Evolutionary conservation across 2,797 vertebrate genomes (phyloP).

Genomic region (Mormyrus proboscirostris): DNA sequence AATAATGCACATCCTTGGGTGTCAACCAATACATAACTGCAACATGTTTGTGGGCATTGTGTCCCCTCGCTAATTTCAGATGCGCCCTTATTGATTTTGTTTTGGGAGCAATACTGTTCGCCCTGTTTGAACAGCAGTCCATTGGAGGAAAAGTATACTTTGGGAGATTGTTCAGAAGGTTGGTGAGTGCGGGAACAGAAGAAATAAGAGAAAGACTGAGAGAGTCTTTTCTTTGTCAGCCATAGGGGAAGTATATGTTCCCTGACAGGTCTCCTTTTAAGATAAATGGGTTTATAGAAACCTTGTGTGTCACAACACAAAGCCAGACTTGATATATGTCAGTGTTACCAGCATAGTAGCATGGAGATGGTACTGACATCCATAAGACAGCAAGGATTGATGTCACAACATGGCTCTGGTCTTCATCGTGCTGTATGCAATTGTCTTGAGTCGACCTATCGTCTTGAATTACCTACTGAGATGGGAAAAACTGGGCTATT

Average conservation of each 20-base stretch:
- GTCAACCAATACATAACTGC: not conserved
- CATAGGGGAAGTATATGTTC: slow-evolving; percentile 13
- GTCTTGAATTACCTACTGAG: not conserved
- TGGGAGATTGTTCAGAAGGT: not conserved
- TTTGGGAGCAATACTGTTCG: not conserved
- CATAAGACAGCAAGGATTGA: not conserved
- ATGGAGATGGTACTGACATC: not conserved
- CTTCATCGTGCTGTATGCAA: not conserved
- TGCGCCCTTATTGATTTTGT: not conserved
- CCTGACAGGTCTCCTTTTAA: slow-evolving; percentile 14
- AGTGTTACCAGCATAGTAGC: slow-evolving; percentile 10
- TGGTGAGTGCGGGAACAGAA: not conserved
- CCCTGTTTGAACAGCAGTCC: not conserved
- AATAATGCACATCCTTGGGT: not conserved
- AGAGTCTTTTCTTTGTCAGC: not conserved
- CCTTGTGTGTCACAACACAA: not conserved
- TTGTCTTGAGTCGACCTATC: not conserved
- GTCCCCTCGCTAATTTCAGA: not conserved
- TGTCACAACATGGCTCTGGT: not conserved
- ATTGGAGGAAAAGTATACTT: not conserved
- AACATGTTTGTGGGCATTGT: not conserved
- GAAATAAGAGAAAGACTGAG: not conserved
- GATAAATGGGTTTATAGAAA: slow-evolving; percentile 19
- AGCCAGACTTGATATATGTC: not conserved
- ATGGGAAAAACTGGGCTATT: not conserved